These are phyloP conservation scores for Andrena minutula DNA, from an alignment of 2,888 invertebrate species.

Conservation along the genomic window DNA sequence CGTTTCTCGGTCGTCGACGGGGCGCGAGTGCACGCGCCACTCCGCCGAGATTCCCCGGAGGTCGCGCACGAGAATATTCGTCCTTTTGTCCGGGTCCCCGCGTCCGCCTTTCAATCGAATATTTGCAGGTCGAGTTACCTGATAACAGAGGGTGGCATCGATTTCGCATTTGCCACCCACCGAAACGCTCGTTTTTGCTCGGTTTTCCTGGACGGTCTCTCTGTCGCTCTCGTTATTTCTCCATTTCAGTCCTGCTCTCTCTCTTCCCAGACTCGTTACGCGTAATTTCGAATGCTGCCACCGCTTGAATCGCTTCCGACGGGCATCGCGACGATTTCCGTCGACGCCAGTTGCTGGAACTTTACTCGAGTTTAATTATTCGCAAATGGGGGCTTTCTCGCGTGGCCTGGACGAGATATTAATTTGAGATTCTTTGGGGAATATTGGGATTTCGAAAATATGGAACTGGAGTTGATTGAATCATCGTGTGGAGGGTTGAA, in stretches of 20 bases:
- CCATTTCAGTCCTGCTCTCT: neutral
- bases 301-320: conserved; percentile 29
- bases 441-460: neutral
- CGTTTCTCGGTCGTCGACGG: neutral
- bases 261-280: neutral
- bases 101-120: conserved; percentile 43
- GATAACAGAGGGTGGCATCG: conserved; percentile 40
- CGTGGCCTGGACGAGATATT: neutral
- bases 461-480: neutral
- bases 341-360: neutral
- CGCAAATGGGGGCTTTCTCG: neutral
- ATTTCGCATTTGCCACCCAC: conserved; percentile 42
- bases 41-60: conserved; percentile 19
- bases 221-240: neutral
- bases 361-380: conserved; percentile 37
- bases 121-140: conserved; percentile 38
- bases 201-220: neutral
- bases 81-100: conserved; percentile 36
- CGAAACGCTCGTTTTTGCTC: neutral
- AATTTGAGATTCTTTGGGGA: conserved; percentile 12
- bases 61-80: conserved; percentile 26
- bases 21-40: conserved; percentile 2
- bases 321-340: conserved; percentile 3
- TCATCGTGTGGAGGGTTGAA: neutral
- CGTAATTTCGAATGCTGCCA: conserved; percentile 32